These are phyloP conservation scores for Melanotaenia pygmaea DNA, from an alignment of 2,797 vertebrate genomes.

Conservation along the genomic window DNA sequence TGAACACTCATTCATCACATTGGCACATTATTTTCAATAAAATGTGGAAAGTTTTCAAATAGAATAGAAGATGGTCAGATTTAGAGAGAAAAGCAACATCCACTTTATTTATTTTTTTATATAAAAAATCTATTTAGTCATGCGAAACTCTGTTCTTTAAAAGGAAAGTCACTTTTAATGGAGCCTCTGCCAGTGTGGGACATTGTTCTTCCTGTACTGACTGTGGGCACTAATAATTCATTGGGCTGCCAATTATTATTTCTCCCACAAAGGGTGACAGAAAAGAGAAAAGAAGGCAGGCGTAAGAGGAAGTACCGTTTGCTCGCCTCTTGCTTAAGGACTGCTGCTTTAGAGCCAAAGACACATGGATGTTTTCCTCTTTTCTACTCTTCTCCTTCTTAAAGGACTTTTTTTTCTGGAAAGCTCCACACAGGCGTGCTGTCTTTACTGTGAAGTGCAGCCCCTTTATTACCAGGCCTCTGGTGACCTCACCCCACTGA, in stretches of 20 bases:
- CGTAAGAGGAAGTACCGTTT: constrained; percentile 58
- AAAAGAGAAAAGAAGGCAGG: constrained; percentile 49
- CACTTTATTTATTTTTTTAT: constrained; percentile 58
- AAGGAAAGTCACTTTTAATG: constrained; percentile 71
- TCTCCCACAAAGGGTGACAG: constrained; percentile 64
- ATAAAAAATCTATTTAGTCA: constrained; percentile 66
- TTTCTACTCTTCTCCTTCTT: constrained; percentile 64
- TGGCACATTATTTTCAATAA: constrained; percentile 73
- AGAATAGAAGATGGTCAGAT: constrained; percentile 61
- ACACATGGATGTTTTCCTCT: constrained; percentile 71
- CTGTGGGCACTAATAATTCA: constrained; percentile 78
- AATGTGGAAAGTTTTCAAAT: constrained; percentile 68
- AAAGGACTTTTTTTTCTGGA: constrained; percentile 63
- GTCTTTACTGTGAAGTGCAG: constrained; percentile 88
- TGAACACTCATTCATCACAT: constrained; percentile 74
- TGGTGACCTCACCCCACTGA: constrained; percentile 90
- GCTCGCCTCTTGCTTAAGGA: constrained; percentile 68
- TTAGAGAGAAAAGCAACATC: constrained; percentile 47
- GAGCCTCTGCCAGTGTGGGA: constrained; percentile 60
- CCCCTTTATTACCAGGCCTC: constrained; percentile 90
- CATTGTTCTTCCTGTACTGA: constrained; percentile 66
- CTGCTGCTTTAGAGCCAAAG: constrained; percentile 75
- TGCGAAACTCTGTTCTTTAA: constrained; percentile 72
- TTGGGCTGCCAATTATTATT: constrained; percentile 79
- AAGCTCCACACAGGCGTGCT: constrained; percentile 74